Conservation (phyloP, 1,140 invertebrate species). For the Lanistes nyassanus region DNA sequence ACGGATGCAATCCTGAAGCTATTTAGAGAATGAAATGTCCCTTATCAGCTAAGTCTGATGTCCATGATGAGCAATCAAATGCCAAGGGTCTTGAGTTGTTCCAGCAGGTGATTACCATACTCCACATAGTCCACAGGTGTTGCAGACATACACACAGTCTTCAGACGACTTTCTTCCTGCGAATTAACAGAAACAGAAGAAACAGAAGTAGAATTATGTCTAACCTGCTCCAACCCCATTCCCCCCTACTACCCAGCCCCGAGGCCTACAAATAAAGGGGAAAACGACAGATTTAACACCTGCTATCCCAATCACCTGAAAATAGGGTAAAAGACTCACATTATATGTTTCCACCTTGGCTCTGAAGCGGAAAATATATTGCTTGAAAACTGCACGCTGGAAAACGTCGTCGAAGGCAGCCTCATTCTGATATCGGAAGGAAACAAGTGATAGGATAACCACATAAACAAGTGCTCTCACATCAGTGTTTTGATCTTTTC, state of each 20-base stretch:
- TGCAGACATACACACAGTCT: slow-evolving; percentile 76
- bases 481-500: too few relatives aligned
- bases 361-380: slow-evolving; percentile 83
- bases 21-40: not conserved
- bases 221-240: too few relatives aligned
- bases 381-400: slow-evolving; percentile 80
- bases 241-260: too few relatives aligned
- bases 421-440: slow-evolving; percentile 57
- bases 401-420: slow-evolving; percentile 73
- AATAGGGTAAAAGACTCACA: slow-evolving; percentile 70
- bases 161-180: slow-evolving; percentile 86
- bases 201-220: not conserved
- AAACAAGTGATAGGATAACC: slow-evolving; percentile 22
- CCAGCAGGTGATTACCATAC: slow-evolving; percentile 76
- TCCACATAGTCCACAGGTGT: slow-evolving; percentile 80
- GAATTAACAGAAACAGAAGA: slow-evolving; percentile 6
- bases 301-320: too few relatives aligned
- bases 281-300: too few relatives aligned
- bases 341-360: slow-evolving; percentile 91
- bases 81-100: slow-evolving; percentile 26
- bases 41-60: too few relatives aligned
- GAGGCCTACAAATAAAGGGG: too few relatives aligned
- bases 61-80: slow-evolving; percentile 20
- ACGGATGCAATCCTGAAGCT: not conserved
- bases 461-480: too few relatives aligned